phyloP scores from a whole-genome alignment of 2,797 vertebrate genomes.

The Lophius americanus region DNA sequence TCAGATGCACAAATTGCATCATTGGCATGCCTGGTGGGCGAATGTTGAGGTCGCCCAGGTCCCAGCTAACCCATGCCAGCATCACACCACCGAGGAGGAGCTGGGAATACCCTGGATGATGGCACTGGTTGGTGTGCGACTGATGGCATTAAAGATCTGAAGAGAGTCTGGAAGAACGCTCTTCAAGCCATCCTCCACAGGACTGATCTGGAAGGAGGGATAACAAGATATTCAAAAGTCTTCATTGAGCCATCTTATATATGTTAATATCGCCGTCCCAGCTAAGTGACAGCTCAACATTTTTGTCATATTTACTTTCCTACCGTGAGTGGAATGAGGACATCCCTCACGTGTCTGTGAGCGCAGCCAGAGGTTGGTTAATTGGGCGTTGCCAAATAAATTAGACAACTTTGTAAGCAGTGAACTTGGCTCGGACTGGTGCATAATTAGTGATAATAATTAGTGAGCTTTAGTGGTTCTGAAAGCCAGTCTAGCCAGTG shows the following conservation, averaged over 20 bases:
- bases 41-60: neutral
- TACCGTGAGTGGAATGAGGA: slow-evolving; percentile 6
- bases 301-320: neutral
- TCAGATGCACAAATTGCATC: slow-evolving; percentile 21
- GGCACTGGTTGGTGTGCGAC: slow-evolving; percentile 92
- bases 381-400: neutral
- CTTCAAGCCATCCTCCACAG: slow-evolving; percentile 90
- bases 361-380: neutral
- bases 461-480: too few relatives aligned
- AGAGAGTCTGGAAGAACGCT: slow-evolving; percentile 91
- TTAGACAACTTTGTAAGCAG: too few relatives aligned
- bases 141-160: slow-evolving; percentile 99
- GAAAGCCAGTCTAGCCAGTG: neutral
- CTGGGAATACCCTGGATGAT: slow-evolving; percentile 94
- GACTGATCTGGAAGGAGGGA: slow-evolving; percentile 83
- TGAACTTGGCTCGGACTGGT: too few relatives aligned
- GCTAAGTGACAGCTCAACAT: neutral
- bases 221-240: neutral
- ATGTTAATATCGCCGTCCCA: too few relatives aligned
- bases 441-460: too few relatives aligned
- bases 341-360: too few relatives aligned
- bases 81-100: slow-evolving; percentile 94
- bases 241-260: neutral
- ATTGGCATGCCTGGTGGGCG: slow-evolving; percentile 19
- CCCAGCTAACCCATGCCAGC: slow-evolving; percentile 18